These are phyloP conservation scores for Uropetala carovei DNA, from an alignment of 2,888 invertebrate genomes.

Conservation along the genomic window DNA sequence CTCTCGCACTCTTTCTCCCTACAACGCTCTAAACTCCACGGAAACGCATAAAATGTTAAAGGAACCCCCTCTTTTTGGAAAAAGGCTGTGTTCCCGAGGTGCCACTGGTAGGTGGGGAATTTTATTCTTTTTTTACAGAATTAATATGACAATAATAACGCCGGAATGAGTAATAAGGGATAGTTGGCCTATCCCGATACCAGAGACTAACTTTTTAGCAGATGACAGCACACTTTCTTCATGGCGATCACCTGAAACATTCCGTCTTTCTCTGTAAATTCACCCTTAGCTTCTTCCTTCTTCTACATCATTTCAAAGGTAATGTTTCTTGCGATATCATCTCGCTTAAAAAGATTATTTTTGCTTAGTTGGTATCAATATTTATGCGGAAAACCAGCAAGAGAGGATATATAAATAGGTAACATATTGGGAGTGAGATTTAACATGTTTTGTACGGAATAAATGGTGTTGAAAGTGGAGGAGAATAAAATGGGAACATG, in stretches of 20 bases:
- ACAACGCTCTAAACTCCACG: background rate
- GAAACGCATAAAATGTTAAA: slow-evolving; percentile 27
- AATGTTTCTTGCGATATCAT: background rate
- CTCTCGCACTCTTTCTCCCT: background rate
- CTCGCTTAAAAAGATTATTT: too few relatives aligned
- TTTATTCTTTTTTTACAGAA: background rate
- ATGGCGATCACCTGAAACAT: background rate
- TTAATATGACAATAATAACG: slow-evolving; percentile 24
- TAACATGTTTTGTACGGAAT: background rate
- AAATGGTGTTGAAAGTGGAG: background rate
- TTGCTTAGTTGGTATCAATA: too few relatives aligned
- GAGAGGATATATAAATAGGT: background rate
- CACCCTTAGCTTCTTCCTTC: background rate
- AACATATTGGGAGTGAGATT: background rate
- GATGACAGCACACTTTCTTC: background rate
- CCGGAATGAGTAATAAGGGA: background rate
- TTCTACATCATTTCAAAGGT: background rate
- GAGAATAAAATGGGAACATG: background rate
- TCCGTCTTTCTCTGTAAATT: background rate
- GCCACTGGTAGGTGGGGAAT: background rate
- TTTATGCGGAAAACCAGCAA: background rate
- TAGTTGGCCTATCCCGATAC: background rate
- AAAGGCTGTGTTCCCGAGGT: background rate
- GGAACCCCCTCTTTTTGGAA: background rate
- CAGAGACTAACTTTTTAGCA: background rate